Evolutionary conservation across 2,888 invertebrate species (phyloP).

Genomic region (Sussaba pulchella): DNA sequence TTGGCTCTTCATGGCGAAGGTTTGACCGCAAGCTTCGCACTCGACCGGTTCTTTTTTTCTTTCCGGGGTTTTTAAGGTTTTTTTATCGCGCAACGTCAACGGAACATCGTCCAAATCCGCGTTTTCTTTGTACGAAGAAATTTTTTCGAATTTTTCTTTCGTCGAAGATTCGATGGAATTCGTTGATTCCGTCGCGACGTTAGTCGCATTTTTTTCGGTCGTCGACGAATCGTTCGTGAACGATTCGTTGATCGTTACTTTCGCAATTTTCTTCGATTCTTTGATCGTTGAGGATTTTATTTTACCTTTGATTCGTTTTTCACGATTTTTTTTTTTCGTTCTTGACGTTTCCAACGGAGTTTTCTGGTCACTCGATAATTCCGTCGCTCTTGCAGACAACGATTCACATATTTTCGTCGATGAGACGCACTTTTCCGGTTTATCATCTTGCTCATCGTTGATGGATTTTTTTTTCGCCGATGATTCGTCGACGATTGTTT

Average conservation of each 20-base stretch:
- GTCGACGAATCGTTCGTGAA: background rate
- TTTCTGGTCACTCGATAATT: background rate
- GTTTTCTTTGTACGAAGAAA: background rate
- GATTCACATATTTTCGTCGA: background rate
- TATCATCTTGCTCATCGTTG: background rate
- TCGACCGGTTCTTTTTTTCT: conserved; percentile 3
- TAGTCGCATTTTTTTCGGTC: background rate
- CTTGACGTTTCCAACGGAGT: background rate
- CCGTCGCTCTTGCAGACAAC: background rate
- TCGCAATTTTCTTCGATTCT: background rate
- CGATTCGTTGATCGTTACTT: background rate
- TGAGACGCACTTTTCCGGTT: background rate
- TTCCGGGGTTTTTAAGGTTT: background rate
- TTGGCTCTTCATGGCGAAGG: conserved; percentile 72
- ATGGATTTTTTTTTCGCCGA: background rate
- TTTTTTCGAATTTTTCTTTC: background rate
- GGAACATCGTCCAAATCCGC: conserved; percentile 8
- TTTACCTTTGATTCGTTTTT: background rate
- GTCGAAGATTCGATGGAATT: too few relatives aligned
- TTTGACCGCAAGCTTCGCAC: conserved; percentile 62
- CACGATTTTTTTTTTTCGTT: background rate
- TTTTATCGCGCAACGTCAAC: background rate
- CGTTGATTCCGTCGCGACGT: too few relatives aligned
- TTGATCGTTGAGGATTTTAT: background rate
- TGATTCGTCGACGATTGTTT: background rate